phyloP scores from a whole-genome alignment of 2,113 vertebrate genomes.

The Anguilla japonica region DNA sequence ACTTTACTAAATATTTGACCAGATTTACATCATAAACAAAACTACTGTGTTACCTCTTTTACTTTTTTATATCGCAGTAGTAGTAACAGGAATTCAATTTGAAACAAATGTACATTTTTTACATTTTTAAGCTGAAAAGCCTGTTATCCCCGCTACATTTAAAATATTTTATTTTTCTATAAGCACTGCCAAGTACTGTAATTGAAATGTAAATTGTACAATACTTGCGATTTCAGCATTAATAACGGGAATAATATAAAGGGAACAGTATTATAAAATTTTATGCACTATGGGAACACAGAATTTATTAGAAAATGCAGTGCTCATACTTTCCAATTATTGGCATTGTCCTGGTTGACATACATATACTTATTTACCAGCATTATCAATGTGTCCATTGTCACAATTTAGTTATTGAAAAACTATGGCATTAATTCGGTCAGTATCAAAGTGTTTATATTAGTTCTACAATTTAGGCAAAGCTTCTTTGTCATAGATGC shows the following conservation, averaged over 20 bases:
- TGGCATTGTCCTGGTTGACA: neutral
- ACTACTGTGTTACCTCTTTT: neutral
- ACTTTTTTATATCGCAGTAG: slow-evolving; percentile 3
- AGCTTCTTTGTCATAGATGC: neutral
- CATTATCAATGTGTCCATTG: neutral
- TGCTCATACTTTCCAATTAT: neutral
- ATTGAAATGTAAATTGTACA: neutral
- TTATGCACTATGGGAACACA: neutral
- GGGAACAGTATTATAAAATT: neutral
- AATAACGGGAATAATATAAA: neutral
- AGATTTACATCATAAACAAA: neutral
- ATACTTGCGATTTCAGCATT: neutral
- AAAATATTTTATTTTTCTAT: slow-evolving; percentile 10
- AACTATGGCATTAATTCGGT: neutral
- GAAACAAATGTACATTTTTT: neutral
- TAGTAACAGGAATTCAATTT: neutral
- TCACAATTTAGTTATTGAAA: neutral
- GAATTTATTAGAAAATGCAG: neutral
- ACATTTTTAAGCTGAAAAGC: neutral
- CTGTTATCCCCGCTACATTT: slow-evolving; percentile 8
- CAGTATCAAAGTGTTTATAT: neutral
- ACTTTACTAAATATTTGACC: neutral
- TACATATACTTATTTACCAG: neutral
- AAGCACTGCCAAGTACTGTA: neutral
- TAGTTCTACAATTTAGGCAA: neutral